phyloP scores from a whole-genome alignment of 2,113 vertebrate genomes.

The Heterotilapia buettikoferi region DNA sequence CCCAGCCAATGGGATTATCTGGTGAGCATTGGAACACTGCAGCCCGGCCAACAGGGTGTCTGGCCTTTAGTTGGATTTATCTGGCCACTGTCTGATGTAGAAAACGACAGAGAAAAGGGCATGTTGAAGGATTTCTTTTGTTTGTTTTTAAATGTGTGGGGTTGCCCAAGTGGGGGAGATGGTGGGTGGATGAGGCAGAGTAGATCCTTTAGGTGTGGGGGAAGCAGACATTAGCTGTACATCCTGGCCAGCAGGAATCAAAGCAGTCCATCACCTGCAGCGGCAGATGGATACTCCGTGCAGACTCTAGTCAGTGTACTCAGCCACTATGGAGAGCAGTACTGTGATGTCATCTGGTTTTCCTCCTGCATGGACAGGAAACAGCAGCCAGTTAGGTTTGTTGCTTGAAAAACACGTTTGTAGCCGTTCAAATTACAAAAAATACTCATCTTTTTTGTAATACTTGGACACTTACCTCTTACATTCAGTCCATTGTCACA shows the following conservation, averaged over 20 bases:
- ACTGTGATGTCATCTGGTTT: slow-evolving; percentile 99
- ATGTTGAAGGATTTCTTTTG: not conserved
- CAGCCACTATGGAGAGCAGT: slow-evolving; percentile 94
- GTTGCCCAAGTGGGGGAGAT: not conserved
- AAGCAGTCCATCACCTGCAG: slow-evolving; percentile 32
- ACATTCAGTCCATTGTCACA: slow-evolving; percentile 98
- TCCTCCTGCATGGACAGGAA: slow-evolving; percentile 76
- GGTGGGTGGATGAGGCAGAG: not conserved
- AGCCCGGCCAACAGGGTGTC: not conserved
- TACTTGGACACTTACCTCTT: slow-evolving; percentile 78
- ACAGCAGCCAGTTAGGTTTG: not conserved
- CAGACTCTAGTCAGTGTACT: slow-evolving; percentile 88
- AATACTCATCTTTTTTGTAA: not conserved
- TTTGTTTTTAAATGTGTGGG: not conserved
- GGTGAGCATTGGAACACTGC: slow-evolving; percentile 10
- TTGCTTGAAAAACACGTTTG: not conserved
- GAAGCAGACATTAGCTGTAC: slow-evolving; percentile 32
- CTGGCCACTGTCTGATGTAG: not conserved
- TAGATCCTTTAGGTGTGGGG: slow-evolving; percentile 11
- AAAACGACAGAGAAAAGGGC: not conserved
- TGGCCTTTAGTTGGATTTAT: not conserved
- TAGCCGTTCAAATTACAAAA: not conserved
- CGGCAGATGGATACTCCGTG: not conserved
- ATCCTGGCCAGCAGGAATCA: slow-evolving; percentile 90
- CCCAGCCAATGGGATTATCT: slow-evolving; percentile 22